Evolutionary conservation across 2,113 vertebrate species (phyloP).

Genomic region (Forbesichthys papilliferus): DNA sequence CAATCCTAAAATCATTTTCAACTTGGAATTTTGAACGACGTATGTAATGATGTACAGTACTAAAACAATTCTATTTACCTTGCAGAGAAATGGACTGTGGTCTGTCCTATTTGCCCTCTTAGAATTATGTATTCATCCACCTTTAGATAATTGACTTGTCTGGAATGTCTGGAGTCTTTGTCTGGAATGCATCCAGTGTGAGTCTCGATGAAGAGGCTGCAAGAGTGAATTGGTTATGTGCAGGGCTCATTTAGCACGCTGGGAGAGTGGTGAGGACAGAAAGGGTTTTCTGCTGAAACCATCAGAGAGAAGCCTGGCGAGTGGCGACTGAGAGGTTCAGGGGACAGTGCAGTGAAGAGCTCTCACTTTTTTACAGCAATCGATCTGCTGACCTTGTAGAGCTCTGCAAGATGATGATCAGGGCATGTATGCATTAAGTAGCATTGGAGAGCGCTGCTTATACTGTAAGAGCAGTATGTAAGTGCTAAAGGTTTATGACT

Average conservation of each 20-base stretch:
- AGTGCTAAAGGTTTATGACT: not conserved
- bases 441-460: not conserved
- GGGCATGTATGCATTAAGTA: slow-evolving; percentile 8
- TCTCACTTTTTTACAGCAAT: slow-evolving; percentile 27
- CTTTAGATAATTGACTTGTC: slow-evolving; percentile 30
- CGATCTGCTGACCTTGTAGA: slow-evolving; percentile 44
- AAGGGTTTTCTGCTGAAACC: not conserved
- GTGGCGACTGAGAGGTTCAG: slow-evolving; percentile 3
- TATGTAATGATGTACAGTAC: too few relatives aligned
- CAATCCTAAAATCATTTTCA: too few relatives aligned
- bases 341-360: slow-evolving; percentile 19
- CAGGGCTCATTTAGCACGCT: slow-evolving; percentile 1
- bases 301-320: not conserved
- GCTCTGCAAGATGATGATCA: slow-evolving; percentile 23
- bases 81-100: too few relatives aligned
- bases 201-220: not conserved
- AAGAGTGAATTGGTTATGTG: not conserved
- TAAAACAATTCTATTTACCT: too few relatives aligned
- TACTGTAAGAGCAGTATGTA: not conserved
- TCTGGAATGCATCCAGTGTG: slow-evolving; percentile 5
- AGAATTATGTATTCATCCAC: slow-evolving; percentile 3
- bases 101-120: not conserved
- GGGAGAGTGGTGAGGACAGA: slow-evolving; percentile 3
- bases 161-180: not conserved
- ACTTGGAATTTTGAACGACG: too few relatives aligned